A percentile compares a stretch with the other conserved stretches of the same genome.
These are phyloP conservation scores for Lissocephala sabroskyi DNA, from an alignment of 2,888 invertebrate species.

Conservation along the genomic window DNA sequence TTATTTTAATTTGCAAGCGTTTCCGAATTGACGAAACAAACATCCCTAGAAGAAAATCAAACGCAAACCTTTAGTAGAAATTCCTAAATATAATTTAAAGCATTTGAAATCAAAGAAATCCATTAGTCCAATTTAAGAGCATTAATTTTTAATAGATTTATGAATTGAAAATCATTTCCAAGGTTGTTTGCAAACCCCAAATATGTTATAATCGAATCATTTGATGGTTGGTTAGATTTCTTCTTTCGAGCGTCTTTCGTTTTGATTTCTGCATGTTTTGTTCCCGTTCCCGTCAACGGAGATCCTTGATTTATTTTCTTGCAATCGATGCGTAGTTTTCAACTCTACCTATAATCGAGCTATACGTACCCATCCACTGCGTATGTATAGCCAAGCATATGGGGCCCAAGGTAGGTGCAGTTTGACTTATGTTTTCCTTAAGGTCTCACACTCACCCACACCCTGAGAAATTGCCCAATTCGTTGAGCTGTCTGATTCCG, in stretches of 20 bases:
- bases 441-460: too few species aligned
- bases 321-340: conserved; percentile 51
- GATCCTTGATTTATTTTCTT: conserved; percentile 7
- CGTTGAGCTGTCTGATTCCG: too few species aligned
- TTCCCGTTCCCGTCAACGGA: conserved; percentile 17
- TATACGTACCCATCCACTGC: too few species aligned
- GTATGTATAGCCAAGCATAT: conserved; percentile 37
- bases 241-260: not conserved
- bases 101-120: conserved; percentile 33
- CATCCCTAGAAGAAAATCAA: conserved; percentile 25
- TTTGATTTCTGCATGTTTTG: conserved; percentile 22
- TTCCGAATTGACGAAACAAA: conserved; percentile 18
- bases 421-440: conserved; percentile 23
- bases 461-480: too few species aligned
- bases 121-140: conserved; percentile 43
- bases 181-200: conserved; percentile 48
- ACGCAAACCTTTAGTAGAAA: conserved; percentile 25
- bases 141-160: conserved; percentile 18
- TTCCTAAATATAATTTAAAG: conserved; percentile 32
- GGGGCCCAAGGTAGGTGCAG: conserved; percentile 61
- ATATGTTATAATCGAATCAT: conserved; percentile 31
- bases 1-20: conserved; percentile 39
- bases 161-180: conserved; percentile 22
- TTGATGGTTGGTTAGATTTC: not conserved
- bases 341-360: conserved; percentile 35